Evolutionary conservation across 35 echinoderm and acorn worm genomes (phyloP), one percentile per base, ranked within the genome.

Genomic region (Nesometra sesokonis): DNA sequence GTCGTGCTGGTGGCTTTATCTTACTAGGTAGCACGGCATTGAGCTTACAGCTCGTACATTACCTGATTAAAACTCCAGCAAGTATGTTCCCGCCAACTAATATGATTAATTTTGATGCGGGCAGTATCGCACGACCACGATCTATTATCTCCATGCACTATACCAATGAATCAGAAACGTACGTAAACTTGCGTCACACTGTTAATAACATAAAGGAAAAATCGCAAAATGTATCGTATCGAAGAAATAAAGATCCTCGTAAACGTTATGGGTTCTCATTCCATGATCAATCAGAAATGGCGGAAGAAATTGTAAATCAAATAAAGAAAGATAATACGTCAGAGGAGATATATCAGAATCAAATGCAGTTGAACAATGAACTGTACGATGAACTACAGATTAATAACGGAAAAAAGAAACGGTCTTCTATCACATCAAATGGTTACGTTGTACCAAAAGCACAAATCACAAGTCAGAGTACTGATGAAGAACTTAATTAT

Each of bases 11-110:
- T 81, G 90, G 92, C 5, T 46, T 84, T 23, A 91, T 89, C 35
- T 46, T 98, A 38, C 76, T 94, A 0, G 95, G 92, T 3, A 98
- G 92, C 78, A 93, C 95, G 19, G 92, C 92, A 13, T 88, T 98
- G 17, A 98, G 95, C 86, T 80, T 94, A 33, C 87, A 91, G 46
- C 82, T 98, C 1, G 92, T 98, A 27, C 87, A 94, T 19, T 94
- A 94, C 78, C 57, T 98, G 38, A 94, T 98, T 31, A 37, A 87
- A 35, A 82, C 94, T 46, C 92, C 91, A 21, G 89, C 91, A 27
- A 84, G 86, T 30, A 82, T 94, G 77, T 98, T 94, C 86, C 95
- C 92, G 1, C 88, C 92, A 5, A 83, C 34, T 23, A 38, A 83
- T 35, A 35, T 37, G 37, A 83, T 83, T 0, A 39, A 83, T 39